Conservation (phyloP, 2,113 vertebrate species). For the Nycticebus coucang region DNA sequence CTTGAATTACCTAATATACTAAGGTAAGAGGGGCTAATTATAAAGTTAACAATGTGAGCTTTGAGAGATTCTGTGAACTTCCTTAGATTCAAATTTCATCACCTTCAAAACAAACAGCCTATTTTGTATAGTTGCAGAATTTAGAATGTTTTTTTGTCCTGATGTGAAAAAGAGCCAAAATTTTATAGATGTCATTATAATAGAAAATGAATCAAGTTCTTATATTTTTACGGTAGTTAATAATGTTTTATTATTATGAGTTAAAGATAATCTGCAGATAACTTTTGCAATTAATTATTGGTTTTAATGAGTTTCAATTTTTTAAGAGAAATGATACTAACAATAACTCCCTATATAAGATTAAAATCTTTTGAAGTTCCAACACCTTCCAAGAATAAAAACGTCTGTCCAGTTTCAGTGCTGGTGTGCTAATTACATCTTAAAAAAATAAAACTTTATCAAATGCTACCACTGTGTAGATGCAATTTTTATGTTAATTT, state of each 20-base stretch:
- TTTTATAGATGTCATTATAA: not conserved
- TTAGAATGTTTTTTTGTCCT: not conserved
- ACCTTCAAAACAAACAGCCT: not conserved
- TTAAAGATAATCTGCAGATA: not conserved
- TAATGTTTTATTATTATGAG: not conserved
- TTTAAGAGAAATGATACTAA: not conserved
- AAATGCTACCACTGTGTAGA: not conserved
- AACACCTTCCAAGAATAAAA: not conserved
- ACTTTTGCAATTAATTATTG: not conserved
- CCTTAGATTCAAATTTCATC: not conserved
- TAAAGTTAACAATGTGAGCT: not conserved
- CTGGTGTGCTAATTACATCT: not conserved
- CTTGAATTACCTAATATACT: not conserved
- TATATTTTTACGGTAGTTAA: not conserved
- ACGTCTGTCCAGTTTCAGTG: not conserved
- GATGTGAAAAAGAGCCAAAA: not conserved
- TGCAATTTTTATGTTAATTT: not conserved
- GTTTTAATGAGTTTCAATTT: not conserved
- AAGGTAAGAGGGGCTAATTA: not conserved
- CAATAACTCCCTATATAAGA: not conserved
- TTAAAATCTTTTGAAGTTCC: not conserved
- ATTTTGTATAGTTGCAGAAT: not conserved
- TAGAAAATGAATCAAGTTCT: not conserved
- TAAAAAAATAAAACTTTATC: not conserved
- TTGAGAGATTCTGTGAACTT: not conserved